Conservation (phyloP, 2,113 vertebrate species). For the Scatophagus argus region DNA sequence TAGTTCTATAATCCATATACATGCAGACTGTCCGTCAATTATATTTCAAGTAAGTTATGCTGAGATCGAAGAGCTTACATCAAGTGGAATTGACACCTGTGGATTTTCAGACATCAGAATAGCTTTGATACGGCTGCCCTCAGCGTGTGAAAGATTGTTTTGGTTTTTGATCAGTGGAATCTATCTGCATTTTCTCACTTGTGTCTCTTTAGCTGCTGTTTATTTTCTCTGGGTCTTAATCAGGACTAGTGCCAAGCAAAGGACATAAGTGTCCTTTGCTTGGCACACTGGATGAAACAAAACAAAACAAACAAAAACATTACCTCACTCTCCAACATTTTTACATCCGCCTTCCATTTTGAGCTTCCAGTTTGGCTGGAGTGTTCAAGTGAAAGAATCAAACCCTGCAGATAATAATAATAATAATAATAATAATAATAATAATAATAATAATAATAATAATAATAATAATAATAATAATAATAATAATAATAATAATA, state of each 20-base stretch:
- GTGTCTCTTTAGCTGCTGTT: slow-evolving; percentile 43
- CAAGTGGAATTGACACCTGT: slow-evolving; percentile 7
- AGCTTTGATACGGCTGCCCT: slow-evolving; percentile 9
- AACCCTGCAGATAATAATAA: neutral
- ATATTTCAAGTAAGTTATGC: neutral
- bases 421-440: too few relatives aligned
- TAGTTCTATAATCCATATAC: neutral
- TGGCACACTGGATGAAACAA: neutral
- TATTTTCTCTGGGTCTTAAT: slow-evolving; percentile 18
- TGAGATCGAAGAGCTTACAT: slow-evolving; percentile 14
- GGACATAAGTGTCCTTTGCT: too few relatives aligned
- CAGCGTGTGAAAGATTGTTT: slow-evolving; percentile 2
- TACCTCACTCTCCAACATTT: neutral
- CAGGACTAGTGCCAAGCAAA: slow-evolving; percentile 12
- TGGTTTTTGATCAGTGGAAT: slow-evolving; percentile 11
- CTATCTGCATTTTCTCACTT: neutral
- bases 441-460: too few relatives aligned
- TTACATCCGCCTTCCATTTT: neutral
- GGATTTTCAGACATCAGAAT: slow-evolving; percentile 49
- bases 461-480: too few relatives aligned
- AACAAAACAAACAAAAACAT: neutral
- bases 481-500: too few relatives aligned
- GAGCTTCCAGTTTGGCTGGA: neutral
- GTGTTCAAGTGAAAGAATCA: neutral
- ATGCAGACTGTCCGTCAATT: slow-evolving; percentile 14